Conservation (phyloP, 2,888 invertebrate genomes). For the Aporophyla nigra region DNA sequence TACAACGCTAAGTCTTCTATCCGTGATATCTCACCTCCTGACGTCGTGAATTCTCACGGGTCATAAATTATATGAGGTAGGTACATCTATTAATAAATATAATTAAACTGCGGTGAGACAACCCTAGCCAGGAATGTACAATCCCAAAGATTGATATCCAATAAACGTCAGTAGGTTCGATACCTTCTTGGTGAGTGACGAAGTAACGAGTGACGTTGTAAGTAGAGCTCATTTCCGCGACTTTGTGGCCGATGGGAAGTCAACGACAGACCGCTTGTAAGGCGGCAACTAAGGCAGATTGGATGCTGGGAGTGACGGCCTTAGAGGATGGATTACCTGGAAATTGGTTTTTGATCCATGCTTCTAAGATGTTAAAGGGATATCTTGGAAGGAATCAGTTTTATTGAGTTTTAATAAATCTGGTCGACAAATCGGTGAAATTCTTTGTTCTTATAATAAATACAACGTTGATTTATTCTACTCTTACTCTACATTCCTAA, state of each 20-base stretch:
- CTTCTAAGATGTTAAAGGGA: not conserved
- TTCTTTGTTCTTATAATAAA: no score
- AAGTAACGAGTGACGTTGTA: constrained; percentile 34
- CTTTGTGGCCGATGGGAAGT: constrained; percentile 53
- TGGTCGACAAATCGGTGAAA: no score
- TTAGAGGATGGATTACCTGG: not conserved
- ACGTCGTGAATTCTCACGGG: not conserved
- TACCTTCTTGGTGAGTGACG: constrained; percentile 24
- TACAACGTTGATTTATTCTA: no score
- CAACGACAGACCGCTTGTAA: constrained; percentile 11
- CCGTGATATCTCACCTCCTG: not conserved
- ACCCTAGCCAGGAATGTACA: constrained; percentile 35
- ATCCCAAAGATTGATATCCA: constrained; percentile 48
- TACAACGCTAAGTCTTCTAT: not conserved
- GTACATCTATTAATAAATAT: not conserved
- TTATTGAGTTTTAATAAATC: not conserved
- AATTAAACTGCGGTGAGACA: not conserved
- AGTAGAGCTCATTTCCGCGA: constrained; percentile 64
- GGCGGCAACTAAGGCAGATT: constrained; percentile 17
- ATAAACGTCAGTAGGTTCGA: constrained; percentile 57
- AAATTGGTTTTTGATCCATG: constrained; percentile 8
- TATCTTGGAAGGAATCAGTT: not conserved
- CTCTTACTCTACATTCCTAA: no score
- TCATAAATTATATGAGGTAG: not conserved
- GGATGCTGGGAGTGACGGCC: constrained; percentile 11